Percentiles rank a stretch among this genome's conserved stretches.
Evolutionary conservation across 2,888 invertebrate species (phyloP).

Genomic region (Pardosa pseudoannulata): DNA sequence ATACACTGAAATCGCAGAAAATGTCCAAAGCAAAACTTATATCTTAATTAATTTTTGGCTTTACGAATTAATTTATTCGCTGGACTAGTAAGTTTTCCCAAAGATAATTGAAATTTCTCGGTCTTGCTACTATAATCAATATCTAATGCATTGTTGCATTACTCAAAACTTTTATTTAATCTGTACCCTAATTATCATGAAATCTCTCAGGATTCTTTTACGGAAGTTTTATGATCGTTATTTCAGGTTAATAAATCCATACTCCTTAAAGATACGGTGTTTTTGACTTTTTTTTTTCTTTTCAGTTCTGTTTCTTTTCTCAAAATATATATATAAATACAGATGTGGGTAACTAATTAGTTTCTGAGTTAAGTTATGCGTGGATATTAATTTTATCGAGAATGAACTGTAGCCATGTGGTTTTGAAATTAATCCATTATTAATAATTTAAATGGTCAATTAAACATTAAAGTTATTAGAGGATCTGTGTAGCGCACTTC

Average conservation of each 20-base stretch:
- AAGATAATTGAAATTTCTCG: neutral
- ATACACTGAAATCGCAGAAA: neutral
- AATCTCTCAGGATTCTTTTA: neutral
- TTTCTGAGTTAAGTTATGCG: no score
- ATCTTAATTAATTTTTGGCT: neutral
- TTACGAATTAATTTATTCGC: neutral
- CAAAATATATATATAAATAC: no score
- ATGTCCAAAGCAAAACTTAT: neutral
- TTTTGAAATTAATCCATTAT: no score
- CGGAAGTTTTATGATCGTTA: neutral
- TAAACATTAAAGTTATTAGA: no score
- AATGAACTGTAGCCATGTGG: no score
- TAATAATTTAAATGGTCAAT: no score
- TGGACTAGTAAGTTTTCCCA: neutral
- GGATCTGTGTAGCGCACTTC: no score
- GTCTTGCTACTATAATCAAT: neutral
- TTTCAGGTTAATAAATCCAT: neutral
- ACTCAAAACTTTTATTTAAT: neutral
- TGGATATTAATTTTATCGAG: no score
- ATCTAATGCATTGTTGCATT: neutral
- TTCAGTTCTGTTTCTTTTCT: no score
- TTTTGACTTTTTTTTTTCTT: no score
- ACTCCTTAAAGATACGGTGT: no score
- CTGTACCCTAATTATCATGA: neutral
- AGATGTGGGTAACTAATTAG: no score